Conservation (phyloP, 2,797 vertebrate genomes). For the Gymnothorax reevesii region DNA sequence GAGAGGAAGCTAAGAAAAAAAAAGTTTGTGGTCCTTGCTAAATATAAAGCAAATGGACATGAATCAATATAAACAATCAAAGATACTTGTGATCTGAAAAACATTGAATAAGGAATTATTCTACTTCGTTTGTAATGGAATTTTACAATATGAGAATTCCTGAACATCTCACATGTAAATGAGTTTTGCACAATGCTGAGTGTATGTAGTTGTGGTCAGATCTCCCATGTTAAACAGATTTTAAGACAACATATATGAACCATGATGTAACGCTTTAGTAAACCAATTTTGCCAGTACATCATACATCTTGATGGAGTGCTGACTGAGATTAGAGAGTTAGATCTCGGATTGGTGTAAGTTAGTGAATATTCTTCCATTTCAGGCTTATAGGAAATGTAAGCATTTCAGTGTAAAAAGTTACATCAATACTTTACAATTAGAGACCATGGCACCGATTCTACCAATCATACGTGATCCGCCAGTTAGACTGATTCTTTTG, state of each 20-base stretch:
- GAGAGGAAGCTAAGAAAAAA: not conserved
- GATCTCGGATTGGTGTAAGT: no score
- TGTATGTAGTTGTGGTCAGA: no score
- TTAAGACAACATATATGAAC: no score
- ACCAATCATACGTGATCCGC: no score
- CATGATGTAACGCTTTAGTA: no score
- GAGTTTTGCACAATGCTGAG: not conserved
- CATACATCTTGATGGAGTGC: no score
- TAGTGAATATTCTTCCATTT: no score
- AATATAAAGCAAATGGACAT: not conserved
- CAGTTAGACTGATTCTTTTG: no score
- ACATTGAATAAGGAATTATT: not conserved
- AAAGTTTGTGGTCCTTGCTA: not conserved
- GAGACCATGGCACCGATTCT: not conserved
- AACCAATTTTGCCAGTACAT: no score
- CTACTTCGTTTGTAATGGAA: not conserved
- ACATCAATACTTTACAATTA: not conserved
- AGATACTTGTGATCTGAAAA: not conserved
- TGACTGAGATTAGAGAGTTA: no score
- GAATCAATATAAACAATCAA: not conserved
- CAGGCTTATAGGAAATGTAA: no score
- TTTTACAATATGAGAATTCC: not conserved
- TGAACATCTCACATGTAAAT: not conserved
- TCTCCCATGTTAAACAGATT: no score
- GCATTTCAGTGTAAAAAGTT: not conserved